Evolutionary conservation across 2,797 vertebrate genomes (phyloP).

Genomic region (Euthynnus affinis): DNA sequence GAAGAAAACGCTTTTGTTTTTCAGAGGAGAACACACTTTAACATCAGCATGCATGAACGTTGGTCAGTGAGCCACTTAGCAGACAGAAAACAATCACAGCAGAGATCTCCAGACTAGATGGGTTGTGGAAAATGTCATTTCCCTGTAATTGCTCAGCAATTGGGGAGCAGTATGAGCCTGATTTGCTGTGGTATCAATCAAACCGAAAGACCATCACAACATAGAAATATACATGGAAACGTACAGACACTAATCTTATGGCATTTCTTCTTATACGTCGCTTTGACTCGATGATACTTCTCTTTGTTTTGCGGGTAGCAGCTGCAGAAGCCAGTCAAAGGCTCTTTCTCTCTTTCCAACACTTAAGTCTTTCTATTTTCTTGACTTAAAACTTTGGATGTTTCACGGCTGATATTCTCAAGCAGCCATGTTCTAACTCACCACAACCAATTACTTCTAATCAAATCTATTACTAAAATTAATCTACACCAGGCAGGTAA

Average conservation of each 20-base stretch:
- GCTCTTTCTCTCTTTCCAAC: background rate
- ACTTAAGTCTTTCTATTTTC: background rate
- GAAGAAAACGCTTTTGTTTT: background rate
- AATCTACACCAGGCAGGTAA: background rate
- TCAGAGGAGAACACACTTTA: background rate
- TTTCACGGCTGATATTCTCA: background rate
- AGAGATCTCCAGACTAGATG: constrained; percentile 30
- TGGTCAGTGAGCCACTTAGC: constrained; percentile 11
- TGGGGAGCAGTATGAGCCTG: constrained; percentile 18
- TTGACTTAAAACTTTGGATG: background rate
- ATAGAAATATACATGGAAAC: background rate
- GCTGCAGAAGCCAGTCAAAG: background rate
- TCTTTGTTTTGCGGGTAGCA: background rate
- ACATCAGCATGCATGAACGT: constrained; percentile 17
- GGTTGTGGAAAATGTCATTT: constrained; percentile 51
- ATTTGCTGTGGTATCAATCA: constrained; percentile 28
- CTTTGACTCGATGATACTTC: background rate
- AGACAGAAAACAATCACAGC: constrained; percentile 43
- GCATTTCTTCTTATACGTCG: background rate
- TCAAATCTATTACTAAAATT: background rate
- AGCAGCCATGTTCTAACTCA: background rate
- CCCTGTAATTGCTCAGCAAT: constrained; percentile 35
- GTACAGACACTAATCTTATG: background rate
- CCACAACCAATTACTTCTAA: background rate
- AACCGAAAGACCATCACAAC: constrained; percentile 3